These are phyloP conservation scores for Probosciger aterrimus DNA, from an alignment of 2,113 vertebrate species.

Conservation along the genomic window DNA sequence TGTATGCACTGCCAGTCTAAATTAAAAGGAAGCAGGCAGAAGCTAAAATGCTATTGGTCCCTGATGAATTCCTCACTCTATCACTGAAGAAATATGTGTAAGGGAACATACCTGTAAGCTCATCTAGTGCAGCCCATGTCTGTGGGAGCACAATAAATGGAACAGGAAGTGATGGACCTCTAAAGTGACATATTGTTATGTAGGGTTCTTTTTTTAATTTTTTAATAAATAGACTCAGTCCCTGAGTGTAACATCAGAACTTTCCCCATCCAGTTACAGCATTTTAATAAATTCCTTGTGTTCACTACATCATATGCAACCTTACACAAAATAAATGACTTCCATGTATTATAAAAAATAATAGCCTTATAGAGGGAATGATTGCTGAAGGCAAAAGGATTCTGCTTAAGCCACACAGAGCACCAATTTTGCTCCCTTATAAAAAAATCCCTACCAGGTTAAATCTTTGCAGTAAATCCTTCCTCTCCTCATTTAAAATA, in stretches of 20 bases:
- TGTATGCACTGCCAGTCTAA: neutral
- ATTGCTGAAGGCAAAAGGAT: neutral
- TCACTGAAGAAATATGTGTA: neutral
- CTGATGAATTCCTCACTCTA: neutral
- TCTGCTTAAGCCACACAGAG: neutral
- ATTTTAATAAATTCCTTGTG: neutral
- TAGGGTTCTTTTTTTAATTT: neutral
- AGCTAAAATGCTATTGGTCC: fast-evolving
- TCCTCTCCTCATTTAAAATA: constrained; percentile 4
- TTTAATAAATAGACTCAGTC: neutral
- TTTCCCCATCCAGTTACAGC: neutral
- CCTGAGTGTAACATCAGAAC: neutral
- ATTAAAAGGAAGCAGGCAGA: neutral
- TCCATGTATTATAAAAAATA: neutral
- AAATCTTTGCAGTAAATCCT: constrained; percentile 35
- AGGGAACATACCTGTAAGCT: neutral
- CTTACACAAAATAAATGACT: neutral
- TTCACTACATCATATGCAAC: neutral
- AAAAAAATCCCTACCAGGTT: neutral
- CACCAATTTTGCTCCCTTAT: neutral
- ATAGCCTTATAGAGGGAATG: neutral
- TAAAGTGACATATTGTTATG: neutral
- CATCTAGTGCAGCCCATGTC: neutral
- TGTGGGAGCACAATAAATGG: neutral
- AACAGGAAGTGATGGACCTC: neutral